phyloP scores from a whole-genome alignment of 30 jellyfish, hydroid and myxozoan species.

The Aurelia sp. region DNA sequence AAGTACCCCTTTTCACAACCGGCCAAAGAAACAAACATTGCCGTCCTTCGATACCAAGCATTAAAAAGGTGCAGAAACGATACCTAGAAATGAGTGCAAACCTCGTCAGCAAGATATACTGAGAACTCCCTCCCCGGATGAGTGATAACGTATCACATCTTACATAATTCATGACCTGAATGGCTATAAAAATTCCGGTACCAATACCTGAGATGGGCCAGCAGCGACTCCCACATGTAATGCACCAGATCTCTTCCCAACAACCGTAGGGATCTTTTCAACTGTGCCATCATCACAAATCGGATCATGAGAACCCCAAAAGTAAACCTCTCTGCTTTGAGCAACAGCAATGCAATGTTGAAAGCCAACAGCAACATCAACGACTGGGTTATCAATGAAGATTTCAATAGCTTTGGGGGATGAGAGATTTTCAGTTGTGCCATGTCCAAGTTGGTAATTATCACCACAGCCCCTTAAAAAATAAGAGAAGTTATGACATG shows the following conservation, averaged over 20 bases:
- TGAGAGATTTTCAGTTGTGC: slow-evolving; percentile 19
- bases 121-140: no score
- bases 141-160: not conserved
- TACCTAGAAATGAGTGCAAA: no score
- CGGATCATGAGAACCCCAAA: slow-evolving; percentile 78
- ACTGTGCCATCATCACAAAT: slow-evolving; percentile 19
- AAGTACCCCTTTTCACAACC: no score
- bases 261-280: slow-evolving; percentile 49
- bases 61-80: no score
- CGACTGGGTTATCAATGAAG: slow-evolving; percentile 25
- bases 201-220: slow-evolving; percentile 86
- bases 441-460: slow-evolving; percentile 77
- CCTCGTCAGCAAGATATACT: no score
- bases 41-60: no score
- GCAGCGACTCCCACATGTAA: slow-evolving; percentile 73
- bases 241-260: slow-evolving; percentile 45
- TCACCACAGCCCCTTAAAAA: slow-evolving; percentile 74
- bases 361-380: slow-evolving; percentile 67
- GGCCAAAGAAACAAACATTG: no score
- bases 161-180: no score
- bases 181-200: no score
- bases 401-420: slow-evolving; percentile 46
- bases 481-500: not conserved
- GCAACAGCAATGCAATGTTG: slow-evolving; percentile 73
- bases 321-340: slow-evolving; percentile 38